Evolutionary conservation across 2,797 vertebrate genomes (phyloP).

Genomic region (Petrocephalus sullivani): DNA sequence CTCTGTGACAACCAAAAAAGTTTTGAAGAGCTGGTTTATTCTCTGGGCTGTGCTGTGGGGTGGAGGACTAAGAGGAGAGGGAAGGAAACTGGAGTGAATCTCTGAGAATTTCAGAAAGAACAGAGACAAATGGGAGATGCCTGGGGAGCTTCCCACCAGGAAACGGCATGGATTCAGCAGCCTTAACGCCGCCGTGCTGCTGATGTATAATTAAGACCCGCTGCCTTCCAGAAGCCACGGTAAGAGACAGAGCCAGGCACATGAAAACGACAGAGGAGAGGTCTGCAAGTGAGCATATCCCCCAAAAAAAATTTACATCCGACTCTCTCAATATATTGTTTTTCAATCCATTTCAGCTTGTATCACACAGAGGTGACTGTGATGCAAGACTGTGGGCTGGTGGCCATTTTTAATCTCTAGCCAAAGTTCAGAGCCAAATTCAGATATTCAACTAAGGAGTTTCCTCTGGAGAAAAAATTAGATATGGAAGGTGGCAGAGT

Average conservation of each 20-base stretch:
- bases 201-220: slow-evolving; percentile 38
- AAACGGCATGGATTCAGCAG: neutral
- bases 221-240: neutral
- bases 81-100: neutral
- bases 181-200: neutral
- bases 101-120: slow-evolving; percentile 15
- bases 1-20: neutral
- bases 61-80: neutral
- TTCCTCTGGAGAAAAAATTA: neutral
- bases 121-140: neutral
- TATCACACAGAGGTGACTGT: neutral
- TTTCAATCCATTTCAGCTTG: neutral
- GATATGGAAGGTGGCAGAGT: neutral
- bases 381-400: neutral
- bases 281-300: neutral
- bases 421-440: neutral
- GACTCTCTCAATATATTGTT: neutral
- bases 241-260: slow-evolving; percentile 2
- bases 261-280: neutral
- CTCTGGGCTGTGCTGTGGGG: neutral
- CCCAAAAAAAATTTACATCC: neutral
- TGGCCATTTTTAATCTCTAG: slow-evolving; percentile 1
- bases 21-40: neutral
- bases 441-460: neutral
- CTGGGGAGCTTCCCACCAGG: neutral